phyloP scores from a whole-genome alignment of 1,140 invertebrate genomes.

The Amyelois transitella region DNA sequence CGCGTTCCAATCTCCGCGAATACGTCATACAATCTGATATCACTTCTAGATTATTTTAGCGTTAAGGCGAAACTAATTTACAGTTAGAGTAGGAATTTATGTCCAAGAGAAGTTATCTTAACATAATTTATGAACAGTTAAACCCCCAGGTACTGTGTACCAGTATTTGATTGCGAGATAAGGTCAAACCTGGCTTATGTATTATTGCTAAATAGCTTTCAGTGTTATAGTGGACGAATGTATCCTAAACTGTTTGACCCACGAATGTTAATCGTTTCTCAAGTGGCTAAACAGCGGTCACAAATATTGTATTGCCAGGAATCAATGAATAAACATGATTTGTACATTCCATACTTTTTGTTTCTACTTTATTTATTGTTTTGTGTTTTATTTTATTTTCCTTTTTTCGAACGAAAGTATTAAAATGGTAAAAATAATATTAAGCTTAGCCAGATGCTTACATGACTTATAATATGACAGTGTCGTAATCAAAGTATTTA shows the following conservation, averaged over 20 bases:
- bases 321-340: slow-evolving; percentile 77
- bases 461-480: slow-evolving; percentile 48
- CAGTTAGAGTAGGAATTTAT: slow-evolving; percentile 75
- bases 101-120: slow-evolving; percentile 68
- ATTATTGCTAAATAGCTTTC: slow-evolving; percentile 66
- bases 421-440: slow-evolving; percentile 27
- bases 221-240: slow-evolving; percentile 70
- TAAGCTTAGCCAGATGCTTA: slow-evolving; percentile 45
- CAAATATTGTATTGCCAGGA: slow-evolving; percentile 74
- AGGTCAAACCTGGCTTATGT: slow-evolving; percentile 60
- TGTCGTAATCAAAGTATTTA: slow-evolving; percentile 43
- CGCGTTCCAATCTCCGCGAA: slow-evolving; percentile 49
- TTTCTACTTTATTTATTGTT: slow-evolving; percentile 71
- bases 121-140: slow-evolving; percentile 66
- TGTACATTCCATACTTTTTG: slow-evolving; percentile 81
- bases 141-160: slow-evolving; percentile 64
- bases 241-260: slow-evolving; percentile 49
- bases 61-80: slow-evolving; percentile 76
- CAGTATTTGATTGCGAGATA: slow-evolving; percentile 42
- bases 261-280: slow-evolving; percentile 25
- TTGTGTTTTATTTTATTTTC: slow-evolving; percentile 70
- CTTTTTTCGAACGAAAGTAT: slow-evolving; percentile 51
- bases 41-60: slow-evolving; percentile 75
- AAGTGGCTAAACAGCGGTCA: slow-evolving; percentile 58
- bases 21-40: slow-evolving; percentile 61